Evolutionary conservation across 2,888 invertebrate genomes (phyloP).

Genomic region (Meteorus colon): DNA sequence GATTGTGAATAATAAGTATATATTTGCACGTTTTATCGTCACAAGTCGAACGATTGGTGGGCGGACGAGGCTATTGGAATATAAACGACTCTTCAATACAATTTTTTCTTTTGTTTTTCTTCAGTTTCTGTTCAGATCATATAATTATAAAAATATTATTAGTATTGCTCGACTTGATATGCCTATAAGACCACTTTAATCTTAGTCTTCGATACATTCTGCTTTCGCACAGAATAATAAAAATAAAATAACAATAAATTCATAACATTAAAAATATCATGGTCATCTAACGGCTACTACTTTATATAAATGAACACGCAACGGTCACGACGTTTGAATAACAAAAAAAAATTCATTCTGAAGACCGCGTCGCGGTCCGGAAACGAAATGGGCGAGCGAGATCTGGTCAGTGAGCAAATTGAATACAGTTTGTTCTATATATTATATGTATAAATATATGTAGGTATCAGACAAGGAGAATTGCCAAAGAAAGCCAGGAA

Average conservation of each 20-base stretch:
- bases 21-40: constrained; percentile 51
- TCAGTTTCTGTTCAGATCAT: not conserved
- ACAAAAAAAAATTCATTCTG: constrained; percentile 22
- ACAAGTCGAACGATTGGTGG: constrained; percentile 50
- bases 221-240: not conserved
- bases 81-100: constrained; percentile 50
- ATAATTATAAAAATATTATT: not conserved
- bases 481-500: constrained; percentile 40
- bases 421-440: constrained; percentile 52
- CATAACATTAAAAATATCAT: not conserved
- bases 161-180: not conserved
- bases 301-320: constrained; percentile 29
- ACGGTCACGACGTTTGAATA: not conserved
- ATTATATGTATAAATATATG: not conserved
- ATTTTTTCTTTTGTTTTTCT: not conserved
- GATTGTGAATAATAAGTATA: constrained; percentile 50
- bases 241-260: not conserved
- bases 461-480: constrained; percentile 37
- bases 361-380: constrained; percentile 52
- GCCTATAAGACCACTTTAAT: not conserved
- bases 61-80: constrained; percentile 47
- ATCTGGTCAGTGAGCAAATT: constrained; percentile 59
- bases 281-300: constrained; percentile 15
- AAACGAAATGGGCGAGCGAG: constrained; percentile 55
- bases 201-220: not conserved